Conservation (phyloP, 64 coral and sea anemone species). For the Anthopleura sola region DNA sequence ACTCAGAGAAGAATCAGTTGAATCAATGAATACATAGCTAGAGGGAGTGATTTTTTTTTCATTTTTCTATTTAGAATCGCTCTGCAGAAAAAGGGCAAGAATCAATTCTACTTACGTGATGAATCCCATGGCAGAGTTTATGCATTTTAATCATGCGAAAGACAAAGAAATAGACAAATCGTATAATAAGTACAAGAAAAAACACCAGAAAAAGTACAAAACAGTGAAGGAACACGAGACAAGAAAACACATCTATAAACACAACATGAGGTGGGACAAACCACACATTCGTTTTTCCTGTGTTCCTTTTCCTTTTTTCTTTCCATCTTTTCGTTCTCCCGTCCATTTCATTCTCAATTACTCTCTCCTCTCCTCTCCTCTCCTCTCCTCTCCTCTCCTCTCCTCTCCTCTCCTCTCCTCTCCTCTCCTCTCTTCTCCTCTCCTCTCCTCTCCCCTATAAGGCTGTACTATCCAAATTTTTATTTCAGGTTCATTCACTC, state of each 20-base stretch:
- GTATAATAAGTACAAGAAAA: slow-evolving; percentile 58
- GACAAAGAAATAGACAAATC: slow-evolving; percentile 57
- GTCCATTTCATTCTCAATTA: too few species aligned
- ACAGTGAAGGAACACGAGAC: slow-evolving; percentile 56
- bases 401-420: too few species aligned
- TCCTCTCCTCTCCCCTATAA: neutral
- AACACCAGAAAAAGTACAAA: slow-evolving; percentile 59
- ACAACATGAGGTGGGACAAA: slow-evolving; percentile 64
- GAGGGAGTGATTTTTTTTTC: too few species aligned
- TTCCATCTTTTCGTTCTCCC: too few species aligned
- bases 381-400: too few species aligned
- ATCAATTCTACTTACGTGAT: slow-evolving; percentile 54
- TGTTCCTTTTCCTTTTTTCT: too few species aligned
- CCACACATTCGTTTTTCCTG: too few species aligned
- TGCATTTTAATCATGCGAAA: slow-evolving; percentile 81
- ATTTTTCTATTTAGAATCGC: neutral
- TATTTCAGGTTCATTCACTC: slow-evolving; percentile 78
- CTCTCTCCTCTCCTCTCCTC: too few species aligned
- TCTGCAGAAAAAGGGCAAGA: slow-evolving; percentile 25
- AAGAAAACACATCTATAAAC: slow-evolving; percentile 89
- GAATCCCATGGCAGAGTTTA: slow-evolving; percentile 88
- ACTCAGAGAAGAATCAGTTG: too few species aligned
- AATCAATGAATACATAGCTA: too few species aligned
- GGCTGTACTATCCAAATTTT: neutral
- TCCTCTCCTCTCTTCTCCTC: neutral